These are phyloP conservation scores for Chionoecetes opilio DNA, from an alignment of 1,140 invertebrate genomes.

Conservation along the genomic window DNA sequence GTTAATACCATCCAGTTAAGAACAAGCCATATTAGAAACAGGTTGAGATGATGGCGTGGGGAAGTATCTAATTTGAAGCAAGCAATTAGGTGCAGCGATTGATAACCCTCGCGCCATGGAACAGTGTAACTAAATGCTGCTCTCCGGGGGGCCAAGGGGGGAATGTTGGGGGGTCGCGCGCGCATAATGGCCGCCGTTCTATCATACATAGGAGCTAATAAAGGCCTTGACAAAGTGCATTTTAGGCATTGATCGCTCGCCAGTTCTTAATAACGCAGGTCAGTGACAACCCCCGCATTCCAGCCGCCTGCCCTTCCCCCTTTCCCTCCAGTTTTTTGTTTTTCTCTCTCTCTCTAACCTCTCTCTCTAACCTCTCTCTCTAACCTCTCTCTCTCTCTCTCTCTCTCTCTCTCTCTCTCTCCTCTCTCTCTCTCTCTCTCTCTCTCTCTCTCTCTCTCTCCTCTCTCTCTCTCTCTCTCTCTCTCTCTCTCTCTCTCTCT, in stretches of 20 bases:
- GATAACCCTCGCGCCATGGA: background rate
- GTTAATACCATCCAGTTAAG: too few relatives aligned
- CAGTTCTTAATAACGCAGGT: constrained; percentile 9
- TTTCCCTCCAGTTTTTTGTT: background rate
- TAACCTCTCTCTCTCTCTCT: background rate
- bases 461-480: background rate
- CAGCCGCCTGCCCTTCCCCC: background rate
- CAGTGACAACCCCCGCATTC: background rate
- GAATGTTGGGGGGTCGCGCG: too few relatives aligned
- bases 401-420: constrained; percentile 21
- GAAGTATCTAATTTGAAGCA: background rate
- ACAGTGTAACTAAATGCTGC: background rate
- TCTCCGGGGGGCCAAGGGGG: background rate
- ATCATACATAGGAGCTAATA: constrained; percentile 30
- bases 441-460: background rate
- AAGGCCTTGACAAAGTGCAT: constrained; percentile 28
- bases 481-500: background rate
- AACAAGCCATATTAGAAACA: background rate
- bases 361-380: background rate
- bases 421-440: background rate
- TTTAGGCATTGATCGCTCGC: background rate
- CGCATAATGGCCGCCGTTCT: background rate
- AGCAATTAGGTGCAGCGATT: background rate
- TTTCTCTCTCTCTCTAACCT: background rate
- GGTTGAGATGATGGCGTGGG: background rate